Evolutionary conservation across 1,140 invertebrate species (phyloP), one percentile per base, ranked within the genome.

Genomic region (Aphidius ervi): DNA sequence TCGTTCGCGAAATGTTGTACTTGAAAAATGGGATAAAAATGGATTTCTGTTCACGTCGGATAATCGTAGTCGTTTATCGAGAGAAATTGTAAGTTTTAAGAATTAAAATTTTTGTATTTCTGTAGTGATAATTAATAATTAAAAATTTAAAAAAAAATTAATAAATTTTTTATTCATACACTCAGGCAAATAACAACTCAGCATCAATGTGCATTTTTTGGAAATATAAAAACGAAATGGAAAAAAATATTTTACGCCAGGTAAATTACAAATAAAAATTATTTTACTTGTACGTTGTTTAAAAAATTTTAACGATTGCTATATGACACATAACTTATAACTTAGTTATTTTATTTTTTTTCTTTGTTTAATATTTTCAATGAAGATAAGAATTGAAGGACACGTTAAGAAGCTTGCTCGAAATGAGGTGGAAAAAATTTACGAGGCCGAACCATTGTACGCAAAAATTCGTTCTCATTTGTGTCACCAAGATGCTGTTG

Each of bases 31-130:
- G 9, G 78, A 82, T 43, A 65, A 79, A 40, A 75, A 82, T 53
- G 81, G 81, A 37, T 82, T 84, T 59, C 72, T 82, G 31, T 75
- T 84, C 59, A 76, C 78, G 45, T 82, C 82, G 0, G 80, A 83
- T 46, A 70, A 61, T 39, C 68, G 79, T 5, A 82, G 82, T 52
- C 73, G 66, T 59, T 84, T 84, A 71, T 60, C 71, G 5, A 67
- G 73, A 4, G 72, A 84, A 56, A 66, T 84, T 64, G 83, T 83
- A 78, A 43, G 23, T 37, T 20, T 52, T 9, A 52, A 7, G 7
- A 37, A 20, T 16, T 16, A 16, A 16, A 16, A 16, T 16, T 37
- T 20, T 52, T 6, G 6, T 39, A 9, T 52, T 52, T 43, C 6
- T 48, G 1, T 45, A 48, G 59, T 41, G 23, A 48, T 39, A 31